Base-by-base conservation (phyloP, 2,797 vertebrate species). In the Pagetopsis macropterus region DNA sequence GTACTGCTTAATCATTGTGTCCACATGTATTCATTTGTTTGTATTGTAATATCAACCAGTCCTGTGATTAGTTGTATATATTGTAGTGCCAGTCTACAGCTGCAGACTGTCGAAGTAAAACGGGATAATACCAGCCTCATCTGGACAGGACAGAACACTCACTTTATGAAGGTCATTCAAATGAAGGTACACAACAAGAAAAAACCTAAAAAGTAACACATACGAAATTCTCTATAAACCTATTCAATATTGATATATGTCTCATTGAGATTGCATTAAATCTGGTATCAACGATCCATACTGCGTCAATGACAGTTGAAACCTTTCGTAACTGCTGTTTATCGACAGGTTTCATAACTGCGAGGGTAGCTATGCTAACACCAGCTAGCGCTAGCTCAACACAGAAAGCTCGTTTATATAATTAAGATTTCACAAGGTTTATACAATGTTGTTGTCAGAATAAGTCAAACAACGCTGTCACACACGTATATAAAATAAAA, bases 281-380 rank as follows among this genome's bases (percentile, higher is more conserved):
- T 12, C 27, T 21, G 23, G 17, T 23, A n/a, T 37, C 33, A 37
- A 9, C 33, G 6, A 59, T 41, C 49, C 1, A 3, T 6, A 15
- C 12, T 13, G 21, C 13, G 5, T 65, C 45, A 51, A 71, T 63
- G 21, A 46, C 66, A 74, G 1, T 8, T 62, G 43, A 1, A 5
- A 14, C n/a, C 19, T 85, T 87, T 84, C 31, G 9, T 82, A 81
- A 84, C 65, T 45, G 17, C 31, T 59, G 21, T 62, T 61, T 11
- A 16, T 12, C 10, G 6, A 33, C 14, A 55, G 23, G 62, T 88
- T 91, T 85, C 75, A 65, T 86, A 90, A 84, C 56, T 41, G 49
- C 58, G 27, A 23, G 12, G 46, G 46, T 80, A 70, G 23, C 61
- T 40, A 43, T 63, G 85, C 83, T 85, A 89, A 74, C 77, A 46